Base-by-base conservation (phyloP, 2,888 invertebrate species). In the Macaria notata region DNA sequence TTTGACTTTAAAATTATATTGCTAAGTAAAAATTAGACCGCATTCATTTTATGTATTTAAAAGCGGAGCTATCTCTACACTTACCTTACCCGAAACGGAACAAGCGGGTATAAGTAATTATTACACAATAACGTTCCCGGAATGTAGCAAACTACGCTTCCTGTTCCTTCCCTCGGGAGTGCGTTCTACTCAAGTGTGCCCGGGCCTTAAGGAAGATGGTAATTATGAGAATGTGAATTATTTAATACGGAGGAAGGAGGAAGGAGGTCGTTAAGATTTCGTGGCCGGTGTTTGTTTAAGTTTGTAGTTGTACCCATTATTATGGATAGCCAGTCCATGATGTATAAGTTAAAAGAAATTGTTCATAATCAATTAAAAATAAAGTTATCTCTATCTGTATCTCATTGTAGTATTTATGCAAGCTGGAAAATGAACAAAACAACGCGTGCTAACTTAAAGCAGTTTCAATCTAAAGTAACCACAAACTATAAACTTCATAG, bases 101-200 rank as follows among this genome's bases (percentile, higher is more conserved):
- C 76, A 78, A 81, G 79, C 70, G 76, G 76, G 80, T 79, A 75
- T 84, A 83, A 83, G 87, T 88, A 86, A 87, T 88, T 83, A 86
- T 86, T 85, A 84, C 82, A 84, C 82, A 85, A 87, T 85, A 84
- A 79, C 76, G 80, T 84, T 82, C 78, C 73, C 71, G 79, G 84
- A 82, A 85, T 81, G 72, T 72, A 66, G 76, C 79, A 82, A 79
- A 76, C 72, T 69, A 69, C 69, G 77, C 72, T 83, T 83, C 81
- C 84, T 79, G 75, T 72, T 72, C 69, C 46, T 52, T 60, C 64
- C 56, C 58, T 52, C 29, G 68, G 54, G 62, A 59, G 33, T 53
- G 54, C 59, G 57, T 51, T 63, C 52, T 49, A 50, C 59, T 59
- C 62, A 65, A 67, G 67, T 67, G 67, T 59, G 62, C 59, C 46